Evolutionary conservation across 2,113 vertebrate species (phyloP).

Genomic region (Guaruba guarouba): DNA sequence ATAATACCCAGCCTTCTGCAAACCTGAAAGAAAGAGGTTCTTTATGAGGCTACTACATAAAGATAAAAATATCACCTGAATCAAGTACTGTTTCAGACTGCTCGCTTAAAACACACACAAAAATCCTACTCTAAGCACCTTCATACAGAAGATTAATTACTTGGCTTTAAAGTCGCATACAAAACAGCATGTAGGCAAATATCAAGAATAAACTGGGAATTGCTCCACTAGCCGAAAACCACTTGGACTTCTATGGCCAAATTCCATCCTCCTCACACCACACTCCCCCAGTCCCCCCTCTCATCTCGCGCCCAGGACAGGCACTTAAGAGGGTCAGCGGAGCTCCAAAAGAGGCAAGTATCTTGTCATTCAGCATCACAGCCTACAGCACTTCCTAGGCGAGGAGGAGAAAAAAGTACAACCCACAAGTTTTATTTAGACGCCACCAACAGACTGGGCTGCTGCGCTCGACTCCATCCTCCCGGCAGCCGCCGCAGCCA

Average conservation of each 20-base stretch:
- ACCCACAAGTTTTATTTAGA: not conserved
- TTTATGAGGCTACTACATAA: not conserved
- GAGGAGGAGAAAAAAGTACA: not conserved
- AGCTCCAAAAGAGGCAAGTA: not conserved
- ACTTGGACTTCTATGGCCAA: fast-evolving
- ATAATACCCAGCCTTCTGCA: constrained; percentile 95
- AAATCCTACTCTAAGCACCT: not conserved
- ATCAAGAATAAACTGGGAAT: not conserved
- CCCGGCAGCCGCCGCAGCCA: not conserved
- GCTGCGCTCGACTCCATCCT: not conserved
- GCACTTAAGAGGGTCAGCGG: not conserved
- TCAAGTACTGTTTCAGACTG: not conserved
- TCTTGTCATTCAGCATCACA: not conserved
- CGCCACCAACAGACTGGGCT: not conserved
- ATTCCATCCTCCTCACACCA: not conserved
- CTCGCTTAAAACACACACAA: not conserved
- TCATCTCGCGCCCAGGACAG: fast-evolving
- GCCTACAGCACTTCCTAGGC: not conserved
- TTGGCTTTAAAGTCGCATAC: not conserved
- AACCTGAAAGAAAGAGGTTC: constrained; percentile 79
- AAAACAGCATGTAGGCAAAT: not conserved
- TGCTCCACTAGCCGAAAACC: not conserved
- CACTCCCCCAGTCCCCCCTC: not conserved
- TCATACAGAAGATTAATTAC: not conserved
- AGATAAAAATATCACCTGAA: not conserved